phyloP scores from a whole-genome alignment of 1,140 invertebrate species.

The Trichonephila clavipes region DNA sequence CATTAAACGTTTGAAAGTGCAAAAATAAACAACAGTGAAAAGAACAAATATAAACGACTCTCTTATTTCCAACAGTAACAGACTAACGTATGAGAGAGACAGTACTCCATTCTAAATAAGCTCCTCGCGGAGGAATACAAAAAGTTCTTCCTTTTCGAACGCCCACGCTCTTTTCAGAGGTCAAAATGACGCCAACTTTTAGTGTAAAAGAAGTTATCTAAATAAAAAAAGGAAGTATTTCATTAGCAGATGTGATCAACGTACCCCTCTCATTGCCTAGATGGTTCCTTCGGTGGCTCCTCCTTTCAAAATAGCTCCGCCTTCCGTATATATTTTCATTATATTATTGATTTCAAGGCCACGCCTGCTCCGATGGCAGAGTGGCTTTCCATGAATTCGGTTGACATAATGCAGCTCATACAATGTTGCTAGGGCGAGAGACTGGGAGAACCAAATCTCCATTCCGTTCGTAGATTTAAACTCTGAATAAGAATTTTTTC shows the following conservation, averaged over 20 bases:
- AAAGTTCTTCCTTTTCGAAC: background rate
- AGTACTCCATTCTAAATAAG: background rate
- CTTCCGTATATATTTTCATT: conserved; percentile 20
- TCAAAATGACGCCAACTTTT: conserved; percentile 1
- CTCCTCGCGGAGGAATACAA: background rate
- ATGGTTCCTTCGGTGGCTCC: background rate
- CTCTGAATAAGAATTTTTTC: no score
- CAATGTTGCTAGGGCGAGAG: background rate
- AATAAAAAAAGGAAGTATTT: background rate
- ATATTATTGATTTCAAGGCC: conserved; percentile 19
- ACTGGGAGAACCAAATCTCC: no score
- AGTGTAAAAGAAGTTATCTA: background rate
- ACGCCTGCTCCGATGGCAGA: background rate
- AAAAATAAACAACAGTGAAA: no score
- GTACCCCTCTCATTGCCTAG: background rate
- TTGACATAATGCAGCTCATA: background rate
- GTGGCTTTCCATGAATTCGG: background rate
- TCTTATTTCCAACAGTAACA: no score
- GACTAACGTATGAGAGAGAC: background rate
- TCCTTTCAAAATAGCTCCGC: background rate
- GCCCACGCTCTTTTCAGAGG: background rate
- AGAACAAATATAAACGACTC: no score
- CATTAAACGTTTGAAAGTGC: no score
- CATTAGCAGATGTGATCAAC: background rate
- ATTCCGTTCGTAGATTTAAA: no score